Conservation (phyloP, 2,888 invertebrate genomes). For the Chloroclystis v-ata region DNA sequence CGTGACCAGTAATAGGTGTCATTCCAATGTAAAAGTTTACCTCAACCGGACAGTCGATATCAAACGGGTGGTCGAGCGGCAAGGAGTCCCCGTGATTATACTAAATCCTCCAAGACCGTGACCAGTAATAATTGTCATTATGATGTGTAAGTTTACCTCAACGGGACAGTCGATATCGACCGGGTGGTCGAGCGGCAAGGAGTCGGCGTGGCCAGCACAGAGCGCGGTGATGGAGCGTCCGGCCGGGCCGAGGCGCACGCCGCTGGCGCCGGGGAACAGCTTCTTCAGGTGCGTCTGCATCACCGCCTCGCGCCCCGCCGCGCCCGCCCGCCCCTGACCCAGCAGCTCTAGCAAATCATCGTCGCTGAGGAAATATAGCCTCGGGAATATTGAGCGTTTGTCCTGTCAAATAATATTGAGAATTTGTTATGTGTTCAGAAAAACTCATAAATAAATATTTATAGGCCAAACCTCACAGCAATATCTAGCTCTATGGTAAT, state of each 20-base stretch:
- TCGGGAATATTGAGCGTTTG: conserved; percentile 94
- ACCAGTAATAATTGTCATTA: too few relatives aligned
- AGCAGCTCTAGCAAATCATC: conserved; percentile 97
- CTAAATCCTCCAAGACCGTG: too few relatives aligned
- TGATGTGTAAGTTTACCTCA: conserved; percentile 75
- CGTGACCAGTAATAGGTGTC: too few relatives aligned
- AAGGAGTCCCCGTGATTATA: conserved; percentile 88
- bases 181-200: conserved; percentile 81
- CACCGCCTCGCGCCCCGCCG: conserved; percentile 81
- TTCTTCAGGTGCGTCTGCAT: conserved; percentile 97
- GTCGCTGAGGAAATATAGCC: conserved; percentile 98
- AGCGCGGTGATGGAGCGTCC: conserved; percentile 81
- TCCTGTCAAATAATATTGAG: conserved; percentile 79
- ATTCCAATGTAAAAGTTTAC: conserved; percentile 49
- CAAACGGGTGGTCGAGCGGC: conserved; percentile 81
- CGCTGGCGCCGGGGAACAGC: conserved; percentile 93
- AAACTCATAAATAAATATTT: too few relatives aligned
- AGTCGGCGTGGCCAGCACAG: conserved; percentile 86
- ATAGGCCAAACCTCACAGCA: too few relatives aligned
- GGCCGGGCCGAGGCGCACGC: conserved; percentile 82
- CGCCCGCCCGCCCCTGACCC: conserved; percentile 90
- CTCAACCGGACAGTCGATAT: conserved; percentile 87
- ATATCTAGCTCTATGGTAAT: too few relatives aligned
- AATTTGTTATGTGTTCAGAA: too few relatives aligned
- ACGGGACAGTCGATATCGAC: conserved; percentile 86